phyloP scores from a whole-genome alignment of 2,113 vertebrate genomes.

The Mola mola region DNA sequence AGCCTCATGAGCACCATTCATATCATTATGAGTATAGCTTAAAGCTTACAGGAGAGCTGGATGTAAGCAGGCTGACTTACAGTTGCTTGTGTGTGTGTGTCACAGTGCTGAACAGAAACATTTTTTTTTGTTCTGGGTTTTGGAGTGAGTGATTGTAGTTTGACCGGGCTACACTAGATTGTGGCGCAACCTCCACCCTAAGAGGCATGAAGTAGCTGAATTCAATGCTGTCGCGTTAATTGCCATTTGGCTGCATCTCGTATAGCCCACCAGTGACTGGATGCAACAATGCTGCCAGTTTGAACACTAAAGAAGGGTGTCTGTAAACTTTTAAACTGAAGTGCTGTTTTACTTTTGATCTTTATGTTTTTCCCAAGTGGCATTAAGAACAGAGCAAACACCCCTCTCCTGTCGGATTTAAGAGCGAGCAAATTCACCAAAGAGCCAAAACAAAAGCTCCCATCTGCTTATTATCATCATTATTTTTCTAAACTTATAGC shows the following conservation, averaged over 20 bases:
- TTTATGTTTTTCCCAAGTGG: conserved; percentile 10
- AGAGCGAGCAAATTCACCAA: conserved; percentile 29
- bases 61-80: neutral
- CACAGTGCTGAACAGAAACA: too few relatives aligned
- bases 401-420: conserved; percentile 17
- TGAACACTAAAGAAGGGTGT: neutral
- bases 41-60: neutral
- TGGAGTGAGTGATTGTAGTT: neutral
- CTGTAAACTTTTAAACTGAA: neutral
- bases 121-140: neutral
- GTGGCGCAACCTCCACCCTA: neutral
- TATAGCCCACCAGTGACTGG: neutral
- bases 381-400: conserved; percentile 4
- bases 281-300: neutral
- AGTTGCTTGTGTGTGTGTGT: too few relatives aligned
- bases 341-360: neutral
- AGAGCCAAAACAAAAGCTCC: conserved; percentile 43
- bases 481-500: conserved; percentile 25
- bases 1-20: too few relatives aligned
- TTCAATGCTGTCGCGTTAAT: neutral
- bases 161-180: neutral
- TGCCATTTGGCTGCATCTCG: neutral
- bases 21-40: neutral
- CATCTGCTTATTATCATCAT: conserved; percentile 15
- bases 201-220: neutral